These are phyloP conservation scores for Hexactinellida sp. DNA, from an alignment of 37 sponge, comb jelly and placozoan species.

Conservation along the genomic window DNA sequence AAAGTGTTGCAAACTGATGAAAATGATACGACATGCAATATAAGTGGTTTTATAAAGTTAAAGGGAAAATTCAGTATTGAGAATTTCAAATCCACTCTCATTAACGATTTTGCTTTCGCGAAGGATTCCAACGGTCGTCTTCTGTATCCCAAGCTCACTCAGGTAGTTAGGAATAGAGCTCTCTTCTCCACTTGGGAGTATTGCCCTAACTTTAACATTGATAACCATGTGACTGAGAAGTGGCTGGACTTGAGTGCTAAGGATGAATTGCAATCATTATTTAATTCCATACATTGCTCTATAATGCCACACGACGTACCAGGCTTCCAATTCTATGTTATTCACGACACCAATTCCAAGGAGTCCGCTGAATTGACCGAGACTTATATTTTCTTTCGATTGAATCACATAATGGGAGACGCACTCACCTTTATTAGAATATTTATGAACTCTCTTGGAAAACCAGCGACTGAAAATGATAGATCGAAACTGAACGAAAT, in stretches of 20 bases:
- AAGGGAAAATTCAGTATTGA: background rate
- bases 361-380: background rate
- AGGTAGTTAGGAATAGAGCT: background rate
- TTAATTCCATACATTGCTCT: background rate
- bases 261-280: background rate
- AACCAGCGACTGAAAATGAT: background rate
- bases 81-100: background rate
- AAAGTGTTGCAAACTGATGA: background rate
- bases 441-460: background rate
- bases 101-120: background rate
- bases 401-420: background rate
- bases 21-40: background rate
- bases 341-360: background rate
- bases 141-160: background rate
- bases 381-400: background rate
- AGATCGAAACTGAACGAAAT: background rate
- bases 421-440: background rate
- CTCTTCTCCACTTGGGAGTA: slow-evolving; percentile 8
- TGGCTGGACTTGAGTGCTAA: background rate
- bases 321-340: background rate
- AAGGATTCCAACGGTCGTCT: background rate
- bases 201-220: slow-evolving; percentile 11
- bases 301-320: background rate
- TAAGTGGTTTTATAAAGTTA: background rate
- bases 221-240: background rate